phyloP scores from a whole-genome alignment of 53 echinoderm and acorn worm species.

The Zoroaster sp. region DNA sequence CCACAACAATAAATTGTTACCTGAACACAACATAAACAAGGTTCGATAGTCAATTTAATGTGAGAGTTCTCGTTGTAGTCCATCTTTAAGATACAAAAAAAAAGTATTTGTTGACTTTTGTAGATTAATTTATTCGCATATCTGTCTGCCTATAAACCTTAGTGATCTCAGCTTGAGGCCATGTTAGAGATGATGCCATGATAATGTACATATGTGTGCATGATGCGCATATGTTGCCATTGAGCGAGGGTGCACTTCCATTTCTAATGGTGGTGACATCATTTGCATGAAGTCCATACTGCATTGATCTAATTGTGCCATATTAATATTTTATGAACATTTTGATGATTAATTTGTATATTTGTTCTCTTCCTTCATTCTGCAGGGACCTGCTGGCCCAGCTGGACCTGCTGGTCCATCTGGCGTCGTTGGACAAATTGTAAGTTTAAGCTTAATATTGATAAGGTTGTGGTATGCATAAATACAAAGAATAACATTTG shows the following conservation, averaged over 20 bases:
- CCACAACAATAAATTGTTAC: too few relatives aligned
- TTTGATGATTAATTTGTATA: neutral
- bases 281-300: too few relatives aligned
- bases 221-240: too few relatives aligned
- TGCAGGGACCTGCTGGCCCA: constrained; percentile 74
- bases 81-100: neutral
- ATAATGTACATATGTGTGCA: neutral
- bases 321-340: too few relatives aligned
- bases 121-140: neutral
- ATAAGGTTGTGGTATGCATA: neutral
- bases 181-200: neutral
- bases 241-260: too few relatives aligned
- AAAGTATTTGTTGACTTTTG: neutral
- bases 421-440: constrained; percentile 20
- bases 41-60: too few relatives aligned
- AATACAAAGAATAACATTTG: neutral
- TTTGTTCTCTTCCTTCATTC: neutral
- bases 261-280: too few relatives aligned
- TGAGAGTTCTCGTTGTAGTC: too few relatives aligned
- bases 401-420: constrained; percentile 37
- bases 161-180: neutral
- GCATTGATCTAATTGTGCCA: too few relatives aligned
- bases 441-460: neutral
- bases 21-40: too few relatives aligned
- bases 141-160: neutral